phyloP scores from a whole-genome alignment of 2,888 invertebrate genomes.

The Myopa tessellatipennis region DNA sequence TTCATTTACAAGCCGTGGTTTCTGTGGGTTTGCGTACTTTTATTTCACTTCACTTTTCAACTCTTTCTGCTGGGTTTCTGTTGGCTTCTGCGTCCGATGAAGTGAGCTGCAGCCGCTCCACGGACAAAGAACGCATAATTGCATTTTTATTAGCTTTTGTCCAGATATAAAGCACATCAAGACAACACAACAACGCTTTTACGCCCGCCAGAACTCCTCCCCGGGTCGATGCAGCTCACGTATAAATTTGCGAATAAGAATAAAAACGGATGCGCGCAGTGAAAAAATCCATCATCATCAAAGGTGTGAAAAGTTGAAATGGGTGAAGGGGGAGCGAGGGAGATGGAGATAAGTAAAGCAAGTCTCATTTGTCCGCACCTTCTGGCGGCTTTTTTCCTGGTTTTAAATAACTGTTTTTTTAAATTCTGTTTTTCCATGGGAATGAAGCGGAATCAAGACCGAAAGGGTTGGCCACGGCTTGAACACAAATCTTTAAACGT shows the following conservation, averaged over 20 bases:
- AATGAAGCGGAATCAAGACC: not conserved
- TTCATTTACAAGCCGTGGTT: conserved; percentile 23
- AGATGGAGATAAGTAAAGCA: not conserved
- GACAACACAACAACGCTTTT: not conserved
- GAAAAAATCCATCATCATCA: conserved; percentile 48
- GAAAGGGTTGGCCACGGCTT: conserved; percentile 28
- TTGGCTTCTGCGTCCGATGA: conserved; percentile 47
- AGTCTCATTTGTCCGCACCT: conserved; percentile 5
- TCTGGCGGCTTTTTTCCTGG: conserved; percentile 14
- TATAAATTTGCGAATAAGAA: conserved; percentile 18
- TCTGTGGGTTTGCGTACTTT: conserved; percentile 30
- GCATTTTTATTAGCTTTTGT: conserved; percentile 60
- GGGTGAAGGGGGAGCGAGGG: conserved; percentile 45
- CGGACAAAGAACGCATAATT: conserved; percentile 53
- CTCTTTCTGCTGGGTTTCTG: not conserved
- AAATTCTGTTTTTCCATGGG: conserved; percentile 2
- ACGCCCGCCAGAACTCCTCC: not conserved
- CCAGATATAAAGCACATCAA: not conserved
- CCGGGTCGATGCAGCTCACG: not conserved
- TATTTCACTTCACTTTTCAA: not conserved
- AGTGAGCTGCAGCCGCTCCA: conserved; percentile 59
- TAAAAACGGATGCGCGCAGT: not conserved
- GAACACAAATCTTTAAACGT: not conserved
- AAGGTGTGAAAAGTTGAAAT: conserved; percentile 65
- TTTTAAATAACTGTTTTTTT: conserved; percentile 2